A percentile compares a stretch with the other conserved stretches of the same genome.
These are phyloP conservation scores for Halcyon malimbica DNA, from an alignment of 2,113 vertebrate species.

Conservation along the genomic window DNA sequence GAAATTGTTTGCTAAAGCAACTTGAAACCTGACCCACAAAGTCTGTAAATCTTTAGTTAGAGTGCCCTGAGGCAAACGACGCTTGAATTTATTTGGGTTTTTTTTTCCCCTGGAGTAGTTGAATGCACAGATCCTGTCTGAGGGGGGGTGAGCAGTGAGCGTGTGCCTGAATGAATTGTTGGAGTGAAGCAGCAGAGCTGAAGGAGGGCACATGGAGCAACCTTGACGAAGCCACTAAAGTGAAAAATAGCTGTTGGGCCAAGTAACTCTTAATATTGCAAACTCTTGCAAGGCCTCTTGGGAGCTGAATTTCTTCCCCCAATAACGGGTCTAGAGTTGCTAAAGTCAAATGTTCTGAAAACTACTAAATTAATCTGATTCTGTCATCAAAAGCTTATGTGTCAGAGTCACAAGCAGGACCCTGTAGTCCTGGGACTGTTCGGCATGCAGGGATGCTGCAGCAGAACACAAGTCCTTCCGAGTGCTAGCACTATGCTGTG, in stretches of 20 bases:
- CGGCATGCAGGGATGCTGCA: rapidly evolving
- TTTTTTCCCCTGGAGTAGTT: not conserved
- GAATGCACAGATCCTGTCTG: not conserved
- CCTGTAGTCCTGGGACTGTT: not conserved
- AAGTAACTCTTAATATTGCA: not conserved
- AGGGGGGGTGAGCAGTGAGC: not conserved
- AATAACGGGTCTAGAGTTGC: not conserved
- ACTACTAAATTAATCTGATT: not conserved
- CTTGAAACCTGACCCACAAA: slow-evolving; percentile 12
- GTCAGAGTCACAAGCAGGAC: not conserved
- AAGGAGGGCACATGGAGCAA: not conserved
- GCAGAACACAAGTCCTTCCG: not conserved
- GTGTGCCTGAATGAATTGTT: slow-evolving; percentile 29
- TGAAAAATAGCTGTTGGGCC: not conserved
- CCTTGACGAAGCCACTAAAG: not conserved
- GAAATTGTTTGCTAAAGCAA: slow-evolving; percentile 18
- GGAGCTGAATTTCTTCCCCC: not conserved
- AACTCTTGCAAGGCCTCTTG: not conserved
- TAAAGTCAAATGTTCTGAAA: not conserved
- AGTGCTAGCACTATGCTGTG: rapidly evolving
- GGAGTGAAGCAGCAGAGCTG: not conserved
- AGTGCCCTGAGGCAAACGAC: not conserved
- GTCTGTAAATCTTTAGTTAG: slow-evolving; percentile 58
- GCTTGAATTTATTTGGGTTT: not conserved
- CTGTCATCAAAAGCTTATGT: rapidly evolving